phyloP scores from a whole-genome alignment of 2,888 invertebrate species.

The Xylota sylvarum region DNA sequence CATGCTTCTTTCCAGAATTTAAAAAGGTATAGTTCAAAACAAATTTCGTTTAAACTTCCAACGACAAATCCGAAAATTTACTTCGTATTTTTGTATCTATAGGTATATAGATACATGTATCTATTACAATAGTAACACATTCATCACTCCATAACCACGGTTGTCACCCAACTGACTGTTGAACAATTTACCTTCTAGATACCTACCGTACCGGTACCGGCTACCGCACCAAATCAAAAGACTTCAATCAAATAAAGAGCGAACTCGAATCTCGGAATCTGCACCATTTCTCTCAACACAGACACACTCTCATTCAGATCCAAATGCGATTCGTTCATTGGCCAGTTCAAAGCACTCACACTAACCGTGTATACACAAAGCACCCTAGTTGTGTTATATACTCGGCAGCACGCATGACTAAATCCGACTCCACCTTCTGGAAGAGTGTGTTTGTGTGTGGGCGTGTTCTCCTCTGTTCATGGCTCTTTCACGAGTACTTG shows the following conservation, averaged over 20 bases:
- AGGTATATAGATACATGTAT: too few relatives aligned
- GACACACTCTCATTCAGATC: background rate
- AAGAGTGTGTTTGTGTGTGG: constrained; percentile 35
- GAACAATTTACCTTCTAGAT: background rate
- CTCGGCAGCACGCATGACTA: constrained; percentile 66
- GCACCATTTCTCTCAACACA: constrained; percentile 52
- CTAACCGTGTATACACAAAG: constrained; percentile 26
- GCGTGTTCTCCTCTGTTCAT: constrained; percentile 47
- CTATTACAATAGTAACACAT: background rate
- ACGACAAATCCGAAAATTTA: too few relatives aligned
- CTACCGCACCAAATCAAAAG: constrained; percentile 4
- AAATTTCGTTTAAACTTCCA: too few relatives aligned
- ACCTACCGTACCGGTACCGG: too few relatives aligned
- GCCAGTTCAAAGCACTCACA: constrained; percentile 24
- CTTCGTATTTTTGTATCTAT: too few relatives aligned
- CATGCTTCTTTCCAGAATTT: too few relatives aligned
- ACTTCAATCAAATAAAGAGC: background rate
- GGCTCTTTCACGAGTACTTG: constrained; percentile 4
- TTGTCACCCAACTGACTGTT: constrained; percentile 7
- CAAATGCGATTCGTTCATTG: constrained; percentile 55
- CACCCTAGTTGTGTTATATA: constrained; percentile 63
- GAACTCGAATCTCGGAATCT: too few relatives aligned
- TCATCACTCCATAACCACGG: background rate
- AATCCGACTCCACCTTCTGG: constrained; percentile 55
- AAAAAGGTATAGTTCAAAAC: too few relatives aligned